phyloP scores from a whole-genome alignment of 2,113 vertebrate genomes.

The Cyanistes caeruleus region DNA sequence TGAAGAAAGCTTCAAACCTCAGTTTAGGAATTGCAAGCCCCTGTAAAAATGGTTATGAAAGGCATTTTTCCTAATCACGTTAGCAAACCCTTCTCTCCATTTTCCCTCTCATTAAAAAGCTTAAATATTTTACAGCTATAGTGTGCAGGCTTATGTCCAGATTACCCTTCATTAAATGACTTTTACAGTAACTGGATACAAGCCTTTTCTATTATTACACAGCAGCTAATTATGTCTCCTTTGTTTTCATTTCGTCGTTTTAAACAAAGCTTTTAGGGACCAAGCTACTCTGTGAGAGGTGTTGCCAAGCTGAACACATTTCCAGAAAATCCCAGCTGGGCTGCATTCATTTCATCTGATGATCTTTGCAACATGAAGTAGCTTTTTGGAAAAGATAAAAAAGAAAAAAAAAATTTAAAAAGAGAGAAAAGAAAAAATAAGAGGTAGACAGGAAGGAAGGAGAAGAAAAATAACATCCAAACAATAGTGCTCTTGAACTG shows the following conservation, averaged over 20 bases:
- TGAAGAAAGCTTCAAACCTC: conserved; percentile 45
- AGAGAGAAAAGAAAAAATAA: background rate
- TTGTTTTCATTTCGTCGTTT: conserved; percentile 60
- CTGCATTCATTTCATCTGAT: conserved; percentile 52
- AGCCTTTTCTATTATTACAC: conserved; percentile 48
- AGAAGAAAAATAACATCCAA: conserved; percentile 10
- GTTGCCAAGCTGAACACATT: conserved; percentile 63
- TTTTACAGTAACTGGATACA: conserved; percentile 55
- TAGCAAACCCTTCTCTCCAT: conserved; percentile 44
- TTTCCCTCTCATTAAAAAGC: conserved; percentile 47
- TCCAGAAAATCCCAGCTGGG: conserved; percentile 71
- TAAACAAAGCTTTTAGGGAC: conserved; percentile 69
- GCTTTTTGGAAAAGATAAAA: background rate
- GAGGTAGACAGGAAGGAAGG: background rate
- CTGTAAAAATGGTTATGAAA: conserved; percentile 51
- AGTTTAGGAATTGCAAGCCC: conserved; percentile 16
- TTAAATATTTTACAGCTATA: conserved; percentile 34
- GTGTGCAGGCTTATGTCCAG: conserved; percentile 8
- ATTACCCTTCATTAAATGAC: conserved; percentile 38
- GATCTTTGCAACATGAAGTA: conserved; percentile 35
- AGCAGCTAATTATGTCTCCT: conserved; percentile 40
- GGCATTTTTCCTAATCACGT: conserved; percentile 52
- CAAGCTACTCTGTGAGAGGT: conserved; percentile 22
- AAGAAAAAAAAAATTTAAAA: no score
- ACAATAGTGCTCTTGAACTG: background rate